Evolutionary conservation across 1,140 invertebrate species (phyloP), one percentile per base, ranked within the genome.

Genomic region (Heliothis virescens): DNA sequence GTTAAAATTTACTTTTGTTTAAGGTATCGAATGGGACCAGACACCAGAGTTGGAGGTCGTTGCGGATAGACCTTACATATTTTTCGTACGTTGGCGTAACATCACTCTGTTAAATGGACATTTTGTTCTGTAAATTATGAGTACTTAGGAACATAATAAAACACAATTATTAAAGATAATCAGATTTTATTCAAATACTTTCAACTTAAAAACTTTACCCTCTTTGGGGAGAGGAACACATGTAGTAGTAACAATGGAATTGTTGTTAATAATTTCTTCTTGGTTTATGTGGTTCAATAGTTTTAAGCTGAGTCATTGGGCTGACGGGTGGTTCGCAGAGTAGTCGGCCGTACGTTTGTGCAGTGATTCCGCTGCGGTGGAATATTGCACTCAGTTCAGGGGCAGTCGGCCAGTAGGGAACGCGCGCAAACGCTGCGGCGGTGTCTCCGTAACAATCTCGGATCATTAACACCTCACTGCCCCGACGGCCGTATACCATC

Each of bases 11-110:
- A 26, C 34, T 41, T 69, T 85, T 26, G 41, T 85, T 87, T 16
- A 83, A 94, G 93, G 93, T 79, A 87, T 94, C 12, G 90, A 93
- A 73, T 94, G 93, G 93, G 92, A 93, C 47, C 85, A 89, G 59
- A 67, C 79, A 7, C 90, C 93, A 1, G 89, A 91, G 15, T 57
- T 86, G 7, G 85, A 88, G 29, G 57, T 92, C 5, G 82, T 90
- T 2, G 82, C 91, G 2, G 86, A 94, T 57, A 86, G 89, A 4
- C 93, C 93, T 0, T 94, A 94, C 67, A 65, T 92, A 53, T 94
- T 92, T 57, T 94, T 87, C 73, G 88, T 94, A 12, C 88, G 89
- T 16, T 93, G 91, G 91, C 84, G 87, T 15, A 91, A 92, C 62
- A 41, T 93, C 3, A 94, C 92, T 15, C 73, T 93, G 29, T 81